phyloP scores from a whole-genome alignment of 2,797 vertebrate species.

The Cossypha caffra region DNA sequence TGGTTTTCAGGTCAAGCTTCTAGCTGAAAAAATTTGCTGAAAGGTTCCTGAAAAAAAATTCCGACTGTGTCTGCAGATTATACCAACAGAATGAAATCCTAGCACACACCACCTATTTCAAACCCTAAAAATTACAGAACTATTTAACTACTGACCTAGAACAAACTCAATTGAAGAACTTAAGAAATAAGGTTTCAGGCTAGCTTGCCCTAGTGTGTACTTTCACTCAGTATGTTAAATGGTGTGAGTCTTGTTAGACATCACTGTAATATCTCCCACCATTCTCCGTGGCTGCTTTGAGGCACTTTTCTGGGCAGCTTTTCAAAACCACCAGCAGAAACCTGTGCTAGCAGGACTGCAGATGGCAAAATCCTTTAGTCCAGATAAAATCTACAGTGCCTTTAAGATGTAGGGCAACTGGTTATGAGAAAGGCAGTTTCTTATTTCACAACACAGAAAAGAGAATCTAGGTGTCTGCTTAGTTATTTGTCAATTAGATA shows the following conservation, averaged over 20 bases:
- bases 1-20: not conserved
- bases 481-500: conserved; percentile 5
- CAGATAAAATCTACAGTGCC: conserved; percentile 47
- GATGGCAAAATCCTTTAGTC: not conserved
- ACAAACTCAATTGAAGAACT: not conserved
- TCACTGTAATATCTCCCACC: not conserved
- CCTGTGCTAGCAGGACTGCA: conserved; percentile 12
- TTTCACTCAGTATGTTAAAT: not conserved
- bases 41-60: not conserved
- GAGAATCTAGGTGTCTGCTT: not conserved
- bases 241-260: not conserved
- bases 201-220: not conserved
- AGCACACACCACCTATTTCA: not conserved
- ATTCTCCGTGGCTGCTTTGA: not conserved
- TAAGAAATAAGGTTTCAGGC: not conserved
- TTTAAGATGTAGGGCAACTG: not conserved
- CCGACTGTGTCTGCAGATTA: not conserved
- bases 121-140: not conserved
- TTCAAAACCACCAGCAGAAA: conserved; percentile 34
- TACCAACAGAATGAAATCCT: not conserved
- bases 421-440: conserved; percentile 5
- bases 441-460: conserved; percentile 11
- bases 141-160: not conserved
- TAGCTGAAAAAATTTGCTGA: not conserved
- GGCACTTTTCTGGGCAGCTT: conserved; percentile 3